Evolutionary conservation across 2,888 invertebrate genomes (phyloP).

Genomic region (Sympetrum striolatum): DNA sequence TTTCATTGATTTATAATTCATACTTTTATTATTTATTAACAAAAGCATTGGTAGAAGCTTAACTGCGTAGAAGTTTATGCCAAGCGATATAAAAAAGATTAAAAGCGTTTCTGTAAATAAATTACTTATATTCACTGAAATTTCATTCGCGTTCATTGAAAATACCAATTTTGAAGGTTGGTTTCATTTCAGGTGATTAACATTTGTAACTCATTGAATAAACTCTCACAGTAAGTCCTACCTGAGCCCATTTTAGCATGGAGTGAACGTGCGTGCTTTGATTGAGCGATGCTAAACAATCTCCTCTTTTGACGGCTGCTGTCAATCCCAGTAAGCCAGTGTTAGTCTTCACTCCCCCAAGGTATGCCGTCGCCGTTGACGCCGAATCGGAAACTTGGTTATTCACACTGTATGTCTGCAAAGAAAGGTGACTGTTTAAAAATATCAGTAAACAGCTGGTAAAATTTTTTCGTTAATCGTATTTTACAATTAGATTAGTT

Average conservation of each 20-base stretch:
- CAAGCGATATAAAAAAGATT: no score
- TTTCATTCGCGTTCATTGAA: no score
- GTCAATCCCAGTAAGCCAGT: background rate
- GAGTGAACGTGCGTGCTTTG: background rate
- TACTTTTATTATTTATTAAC: no score
- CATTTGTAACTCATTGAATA: no score
- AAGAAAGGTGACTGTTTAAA: background rate
- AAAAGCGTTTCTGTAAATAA: no score
- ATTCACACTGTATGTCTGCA: background rate
- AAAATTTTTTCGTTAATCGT: background rate
- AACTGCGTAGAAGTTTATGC: no score
- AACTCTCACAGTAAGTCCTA: background rate
- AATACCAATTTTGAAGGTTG: no score
- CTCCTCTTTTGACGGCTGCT: background rate
- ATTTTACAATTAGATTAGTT: no score
- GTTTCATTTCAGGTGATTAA: no score
- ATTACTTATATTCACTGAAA: no score
- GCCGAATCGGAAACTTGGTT: constrained; percentile 6
- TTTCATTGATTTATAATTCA: no score
- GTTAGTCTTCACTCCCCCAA: constrained; percentile 25
- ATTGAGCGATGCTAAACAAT: background rate
- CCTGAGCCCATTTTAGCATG: constrained; percentile 24
- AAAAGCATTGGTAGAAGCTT: no score
- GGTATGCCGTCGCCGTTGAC: background rate
- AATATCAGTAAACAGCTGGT: background rate